Base-by-base conservation (phyloP, 2,797 vertebrate genomes). In the Hozukius guyotensis region DNA sequence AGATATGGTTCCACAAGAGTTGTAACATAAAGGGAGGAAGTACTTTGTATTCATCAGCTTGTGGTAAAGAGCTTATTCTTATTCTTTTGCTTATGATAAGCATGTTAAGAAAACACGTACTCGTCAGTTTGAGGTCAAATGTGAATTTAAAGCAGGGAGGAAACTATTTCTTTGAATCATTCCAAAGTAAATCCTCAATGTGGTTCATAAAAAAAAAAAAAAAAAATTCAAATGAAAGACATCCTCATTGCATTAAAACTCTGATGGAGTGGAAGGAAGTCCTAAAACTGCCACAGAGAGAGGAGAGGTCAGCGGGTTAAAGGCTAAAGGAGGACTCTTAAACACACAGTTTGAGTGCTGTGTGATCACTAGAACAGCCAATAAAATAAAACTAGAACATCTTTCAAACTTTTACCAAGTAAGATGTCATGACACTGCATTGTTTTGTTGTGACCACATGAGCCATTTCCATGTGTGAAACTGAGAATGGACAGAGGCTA, bases 271-370 rank as follows among this genome's bases (percentile, higher is more conserved):
- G 42, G 46, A 60, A 70, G 59, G 31, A 75, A 81, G 65, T 70
- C 64, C 14, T 64, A 20, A 68, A 77, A 18, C 56, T 62, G 53
- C 57, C 2, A 3, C 49, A 32, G 24, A 34, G 66, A 20, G 24
- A 64, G 25, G 20, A 55, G 25, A 68, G 83, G 75, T 72, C 71
- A 67, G 27, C 8, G 57, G 38, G 78, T 72, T 25, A 79, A 59
- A 75, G 56, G 80, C 70, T 56, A 70, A 77, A 53, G n/a, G 72
- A 18, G 8, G 66, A 24, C 65, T 36, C 65, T 31, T 46, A 18
- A 82, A 75, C 34, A 62, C 24, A 55, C 69, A 53, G 57, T 69
- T 53, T 69, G 42, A 78, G 62, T 49, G 34, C 22, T 72, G 53
- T 31, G 31, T n/a, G 29, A 55, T 63, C 55, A 74, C 49, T 61